These are phyloP conservation scores for Pseudomyrmex dendroicus DNA, from an alignment of 1,140 invertebrate species.

Conservation along the genomic window DNA sequence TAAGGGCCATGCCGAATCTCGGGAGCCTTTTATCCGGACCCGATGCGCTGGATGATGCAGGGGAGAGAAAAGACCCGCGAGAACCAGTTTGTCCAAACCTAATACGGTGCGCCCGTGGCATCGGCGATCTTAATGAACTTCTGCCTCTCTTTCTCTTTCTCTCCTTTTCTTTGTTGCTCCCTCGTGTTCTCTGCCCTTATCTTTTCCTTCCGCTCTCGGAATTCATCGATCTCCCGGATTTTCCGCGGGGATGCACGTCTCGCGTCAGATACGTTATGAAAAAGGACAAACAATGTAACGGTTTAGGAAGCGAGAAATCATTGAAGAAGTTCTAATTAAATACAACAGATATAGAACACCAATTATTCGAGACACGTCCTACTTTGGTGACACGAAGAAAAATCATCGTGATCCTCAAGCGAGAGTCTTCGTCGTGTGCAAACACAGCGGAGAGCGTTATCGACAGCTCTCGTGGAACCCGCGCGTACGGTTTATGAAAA, in stretches of 20 bases:
- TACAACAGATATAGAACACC: conserved; percentile 10
- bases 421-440: conserved; percentile 29
- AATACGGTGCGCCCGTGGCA: conserved; percentile 72
- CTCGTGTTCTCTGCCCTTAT: conserved; percentile 13
- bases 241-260: background rate
- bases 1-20: conserved; percentile 73
- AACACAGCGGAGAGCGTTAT: conserved; percentile 13
- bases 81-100: conserved; percentile 79
- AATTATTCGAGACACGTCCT: conserved; percentile 42
- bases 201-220: background rate
- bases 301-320: conserved; percentile 19
- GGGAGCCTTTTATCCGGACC: conserved; percentile 70
- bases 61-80: conserved; percentile 77
- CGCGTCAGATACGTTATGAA: background rate
- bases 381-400: conserved; percentile 19
- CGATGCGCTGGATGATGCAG: conserved; percentile 66
- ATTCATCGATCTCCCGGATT: conserved; percentile 6
- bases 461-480: background rate
- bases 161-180: background rate
- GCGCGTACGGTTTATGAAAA: conserved; percentile 56
- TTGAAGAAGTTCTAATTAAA: conserved; percentile 36
- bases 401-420: conserved; percentile 1
- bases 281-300: too few species aligned
- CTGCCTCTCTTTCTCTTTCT: conserved; percentile 36
- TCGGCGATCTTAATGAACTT: conserved; percentile 79